Conservation (phyloP, 2,888 invertebrate genomes). For the Leptogaster cylindrica region DNA sequence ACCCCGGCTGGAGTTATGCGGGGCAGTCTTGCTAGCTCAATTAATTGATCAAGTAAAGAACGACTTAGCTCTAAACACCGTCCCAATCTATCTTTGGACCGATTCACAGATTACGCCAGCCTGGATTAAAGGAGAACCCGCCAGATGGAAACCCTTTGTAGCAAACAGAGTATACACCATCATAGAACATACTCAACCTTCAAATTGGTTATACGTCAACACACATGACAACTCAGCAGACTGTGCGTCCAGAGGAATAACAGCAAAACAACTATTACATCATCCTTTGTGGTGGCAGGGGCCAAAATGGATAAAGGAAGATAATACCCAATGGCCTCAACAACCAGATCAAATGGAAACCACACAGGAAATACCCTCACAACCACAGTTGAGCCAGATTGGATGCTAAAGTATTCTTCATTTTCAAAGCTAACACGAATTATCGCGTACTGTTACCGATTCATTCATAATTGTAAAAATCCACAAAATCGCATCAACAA, state of each 20-base stretch:
- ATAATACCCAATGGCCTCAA: background rate
- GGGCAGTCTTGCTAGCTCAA: background rate
- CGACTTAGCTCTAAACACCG: background rate
- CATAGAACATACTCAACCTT: no score
- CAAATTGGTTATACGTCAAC: background rate
- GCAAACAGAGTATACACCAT: no score
- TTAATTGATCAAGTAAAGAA: background rate
- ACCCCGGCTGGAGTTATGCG: background rate
- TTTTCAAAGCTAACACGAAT: background rate
- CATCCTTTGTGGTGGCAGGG: background rate
- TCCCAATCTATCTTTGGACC: no score
- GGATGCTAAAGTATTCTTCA: background rate
- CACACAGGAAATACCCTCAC: no score
- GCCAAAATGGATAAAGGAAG: background rate
- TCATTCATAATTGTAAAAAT: background rate
- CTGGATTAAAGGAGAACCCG: no score
- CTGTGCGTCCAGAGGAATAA: background rate
- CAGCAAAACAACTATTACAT: background rate
- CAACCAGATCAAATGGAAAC: no score
- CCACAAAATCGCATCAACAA: background rate
- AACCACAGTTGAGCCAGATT: fast-evolving
- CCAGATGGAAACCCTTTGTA: no score
- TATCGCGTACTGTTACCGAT: background rate
- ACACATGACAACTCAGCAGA: background rate
- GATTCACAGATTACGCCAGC: no score